Evolutionary conservation across 53 echinoderm and acorn worm genomes (phyloP), one percentile per base, ranked within the genome.

Genomic region (Paelopatides confundens): DNA sequence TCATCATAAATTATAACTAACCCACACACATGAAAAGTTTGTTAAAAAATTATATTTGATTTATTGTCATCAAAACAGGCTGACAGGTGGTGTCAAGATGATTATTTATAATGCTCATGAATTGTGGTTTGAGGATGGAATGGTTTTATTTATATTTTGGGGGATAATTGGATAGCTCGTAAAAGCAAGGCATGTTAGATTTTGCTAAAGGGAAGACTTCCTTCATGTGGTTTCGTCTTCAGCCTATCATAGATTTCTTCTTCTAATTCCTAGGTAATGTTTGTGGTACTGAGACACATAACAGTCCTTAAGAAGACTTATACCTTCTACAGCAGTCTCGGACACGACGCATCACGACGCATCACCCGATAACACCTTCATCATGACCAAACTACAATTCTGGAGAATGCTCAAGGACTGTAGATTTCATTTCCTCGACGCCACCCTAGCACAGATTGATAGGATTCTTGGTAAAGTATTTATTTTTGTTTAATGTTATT

Each of bases 381-480:
- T 98, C 81, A 96, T 98, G 96, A 98, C 95, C 12, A 91, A 94
- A 38, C 91, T 98, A 17, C 99, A 98, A 91, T 98, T 98, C 89
- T 98, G 99, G 99, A 34, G 99, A 13, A 92, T 98, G 69, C 89
- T 98, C 29, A 98, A 98, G 29, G 99, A 98, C 85, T 96, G 96
- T 34, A 85, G 92, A 47, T 96, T 98, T 81, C 99, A 98, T 66
- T 88, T 88, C 39, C 88, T 85, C 15, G 96, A 96, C 26, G 81
- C 87, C 9, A 98, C 99, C 5, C 87, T 98, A 11, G 91, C 89
- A 15, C 94, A 94, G 87, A 98, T 98, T 86, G 99, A 98, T 88
- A 92, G 99, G 54, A 88, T 95, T 32, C 49, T 95, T 28, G 95
- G 99, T 98, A 86, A 29, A 88, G n/a, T 0, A 3, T 82, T 62